Percentiles rank a stretch among this genome's conserved stretches.
Evolutionary conservation across 2,113 vertebrate genomes (phyloP).

Genomic region (Plotosus lineatus): DNA sequence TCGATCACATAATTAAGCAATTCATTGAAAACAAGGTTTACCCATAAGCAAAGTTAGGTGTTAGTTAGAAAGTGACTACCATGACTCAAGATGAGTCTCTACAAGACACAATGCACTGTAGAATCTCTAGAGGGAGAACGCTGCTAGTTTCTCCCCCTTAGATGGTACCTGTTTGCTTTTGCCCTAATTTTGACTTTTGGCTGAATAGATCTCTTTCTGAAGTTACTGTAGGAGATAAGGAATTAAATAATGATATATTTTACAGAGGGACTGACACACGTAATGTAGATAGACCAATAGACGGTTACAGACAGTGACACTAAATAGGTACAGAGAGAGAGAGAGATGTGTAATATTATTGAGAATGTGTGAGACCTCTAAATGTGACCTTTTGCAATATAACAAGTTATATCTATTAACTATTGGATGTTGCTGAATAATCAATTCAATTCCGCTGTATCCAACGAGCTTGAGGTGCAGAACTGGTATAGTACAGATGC

Average conservation of each 20-base stretch:
- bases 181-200: conserved; percentile 49
- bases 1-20: conserved; percentile 35
- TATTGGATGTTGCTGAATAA: too few species aligned
- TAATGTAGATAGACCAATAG: conserved; percentile 16
- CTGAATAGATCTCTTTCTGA: conserved; percentile 53
- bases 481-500: too few species aligned
- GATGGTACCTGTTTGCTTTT: conserved; percentile 52
- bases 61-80: conserved; percentile 29
- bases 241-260: conserved; percentile 8
- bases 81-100: conserved; percentile 4
- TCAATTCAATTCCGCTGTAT: too few species aligned
- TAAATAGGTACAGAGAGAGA: neutral
- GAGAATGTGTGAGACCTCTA: neutral
- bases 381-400: neutral
- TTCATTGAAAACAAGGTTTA: conserved; percentile 8
- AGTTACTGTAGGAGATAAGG: conserved; percentile 41
- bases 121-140: conserved; percentile 40
- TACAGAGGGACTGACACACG: conserved; percentile 3
- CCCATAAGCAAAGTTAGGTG: conserved; percentile 13
- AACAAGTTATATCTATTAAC: too few species aligned
- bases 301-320: neutral
- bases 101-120: conserved; percentile 30
- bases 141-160: conserved; percentile 46
- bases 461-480: too few species aligned
- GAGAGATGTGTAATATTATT: neutral